phyloP scores from a whole-genome alignment of 1,140 invertebrate species.

The Stenopsyche tienmushanensis region DNA sequence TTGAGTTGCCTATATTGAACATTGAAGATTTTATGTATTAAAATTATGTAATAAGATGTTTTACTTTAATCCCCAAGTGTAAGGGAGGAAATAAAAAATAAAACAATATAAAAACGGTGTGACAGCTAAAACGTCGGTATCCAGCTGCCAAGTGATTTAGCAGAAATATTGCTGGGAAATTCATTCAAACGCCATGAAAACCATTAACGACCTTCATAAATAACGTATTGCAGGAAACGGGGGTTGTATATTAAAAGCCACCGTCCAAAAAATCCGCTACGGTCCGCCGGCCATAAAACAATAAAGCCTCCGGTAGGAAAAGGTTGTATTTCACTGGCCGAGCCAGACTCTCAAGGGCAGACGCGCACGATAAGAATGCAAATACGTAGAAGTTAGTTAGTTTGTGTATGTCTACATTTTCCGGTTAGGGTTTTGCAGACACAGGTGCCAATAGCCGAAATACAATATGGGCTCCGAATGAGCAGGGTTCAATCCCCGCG shows the following conservation, averaged over 20 bases:
- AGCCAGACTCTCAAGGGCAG: constrained; percentile 31
- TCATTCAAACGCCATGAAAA: constrained; percentile 13
- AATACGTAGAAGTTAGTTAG: constrained; percentile 20
- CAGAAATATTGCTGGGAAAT: too few relatives aligned
- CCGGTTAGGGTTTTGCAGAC: too few relatives aligned
- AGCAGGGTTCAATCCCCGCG: neutral
- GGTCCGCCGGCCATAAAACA: constrained; percentile 18
- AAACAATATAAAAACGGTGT: too few relatives aligned
- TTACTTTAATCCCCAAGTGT: too few relatives aligned
- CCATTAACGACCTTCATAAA: constrained; percentile 33
- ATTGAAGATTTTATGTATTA: too few relatives aligned
- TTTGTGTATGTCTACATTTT: too few relatives aligned
- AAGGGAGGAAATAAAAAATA: too few relatives aligned
- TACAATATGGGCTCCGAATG: too few relatives aligned
- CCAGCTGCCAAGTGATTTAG: too few relatives aligned
- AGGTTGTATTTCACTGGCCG: constrained; percentile 14
- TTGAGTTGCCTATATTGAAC: too few relatives aligned
- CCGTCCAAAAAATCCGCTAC: constrained; percentile 8
- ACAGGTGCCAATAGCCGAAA: constrained; percentile 26
- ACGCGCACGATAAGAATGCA: constrained; percentile 16
- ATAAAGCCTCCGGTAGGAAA: constrained; percentile 8
- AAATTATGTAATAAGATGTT: too few relatives aligned
- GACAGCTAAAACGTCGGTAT: too few relatives aligned
- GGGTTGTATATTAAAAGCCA: constrained; percentile 19
- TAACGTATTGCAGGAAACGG: constrained; percentile 31